Evolutionary conservation across 1,140 invertebrate species (phyloP).

Genomic region (Pectinophora gossypiella): DNA sequence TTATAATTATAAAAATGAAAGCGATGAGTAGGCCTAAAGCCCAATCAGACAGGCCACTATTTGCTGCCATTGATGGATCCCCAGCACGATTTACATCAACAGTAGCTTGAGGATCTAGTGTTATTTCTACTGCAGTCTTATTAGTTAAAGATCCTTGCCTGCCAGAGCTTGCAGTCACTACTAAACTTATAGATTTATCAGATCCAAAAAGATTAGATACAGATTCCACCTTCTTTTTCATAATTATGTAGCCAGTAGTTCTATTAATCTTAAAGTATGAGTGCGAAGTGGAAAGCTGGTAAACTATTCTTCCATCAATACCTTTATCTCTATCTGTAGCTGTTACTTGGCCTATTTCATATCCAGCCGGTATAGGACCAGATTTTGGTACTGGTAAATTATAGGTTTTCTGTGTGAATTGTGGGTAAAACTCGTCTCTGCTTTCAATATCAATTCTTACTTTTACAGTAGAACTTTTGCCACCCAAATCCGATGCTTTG

Average conservation of each 20-base stretch:
- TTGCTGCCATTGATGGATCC: slow-evolving; percentile 73
- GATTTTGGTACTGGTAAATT: slow-evolving; percentile 84
- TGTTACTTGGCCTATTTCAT: slow-evolving; percentile 89
- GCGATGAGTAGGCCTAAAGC: slow-evolving; percentile 89
- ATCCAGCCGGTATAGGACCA: slow-evolving; percentile 81
- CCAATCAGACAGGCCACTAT: slow-evolving; percentile 88
- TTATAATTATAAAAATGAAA: slow-evolving; percentile 86
- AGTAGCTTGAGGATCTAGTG: slow-evolving; percentile 82
- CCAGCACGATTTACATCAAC: slow-evolving; percentile 57
- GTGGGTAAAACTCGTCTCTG: slow-evolving; percentile 93
- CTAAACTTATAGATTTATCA: slow-evolving; percentile 84
- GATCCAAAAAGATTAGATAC: slow-evolving; percentile 76
- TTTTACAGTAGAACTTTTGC: slow-evolving; percentile 83
- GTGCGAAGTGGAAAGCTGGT: slow-evolving; percentile 89
- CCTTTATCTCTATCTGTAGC: slow-evolving; percentile 95
- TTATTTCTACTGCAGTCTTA: slow-evolving; percentile 90
- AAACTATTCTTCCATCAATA: slow-evolving; percentile 92
- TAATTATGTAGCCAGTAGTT: slow-evolving; percentile 90
- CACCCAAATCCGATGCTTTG: slow-evolving; percentile 89
- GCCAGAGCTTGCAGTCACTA: slow-evolving; percentile 92
- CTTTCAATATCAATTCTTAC: slow-evolving; percentile 93
- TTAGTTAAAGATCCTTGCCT: slow-evolving; percentile 89
- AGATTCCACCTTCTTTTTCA: slow-evolving; percentile 86
- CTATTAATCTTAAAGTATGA: slow-evolving; percentile 94
- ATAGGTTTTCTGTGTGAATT: slow-evolving; percentile 92